Base-by-base conservation (phyloP, 2,113 vertebrate genomes). In the Mungos mungo region DNA sequence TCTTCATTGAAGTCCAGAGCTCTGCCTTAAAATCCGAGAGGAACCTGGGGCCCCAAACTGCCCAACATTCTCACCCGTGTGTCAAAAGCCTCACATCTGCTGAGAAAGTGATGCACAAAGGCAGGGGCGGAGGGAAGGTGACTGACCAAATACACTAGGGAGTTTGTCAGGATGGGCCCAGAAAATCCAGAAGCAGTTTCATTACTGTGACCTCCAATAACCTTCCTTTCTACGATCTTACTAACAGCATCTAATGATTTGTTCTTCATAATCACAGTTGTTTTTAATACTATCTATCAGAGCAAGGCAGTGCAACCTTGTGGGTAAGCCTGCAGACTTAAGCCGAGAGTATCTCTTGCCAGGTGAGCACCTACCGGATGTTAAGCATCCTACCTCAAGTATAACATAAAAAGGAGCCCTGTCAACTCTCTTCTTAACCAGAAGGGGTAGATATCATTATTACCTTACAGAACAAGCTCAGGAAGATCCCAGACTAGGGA, bases 61-160 rank as follows among this genome's bases (percentile, higher is more conserved):
- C 27, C 90, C 54, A 57, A 2, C 41, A 31, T 83, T 41, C n/a
- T 27, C 2, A 4, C 8, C 69, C 76, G 3, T 4, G 10, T 54
- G 41, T 35, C 63, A 35, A 50, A 77, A 14, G 27, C 4, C 13
- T 4, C 19, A 12, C 0, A 14, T 38, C 35, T 35, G 50, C 18
- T 29, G 7, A 71, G 35, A 65, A 9, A 38, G 35, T 1, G 16
- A 54, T 5, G 3, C 5, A 2, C 3, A 9, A 7, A 71, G 35
- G 11, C 14, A 38, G 33, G 21, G 21, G 12, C 12, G 76, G 33
- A 90, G 25, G 29, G 45, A 29, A 52, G 3, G 1, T 25, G 25
- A 33, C 0, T 25, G 19, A 33, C 0, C 0, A 0, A 13, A 7
- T 3, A 1, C 21, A 7, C 2, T 11, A 15, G 18, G 25, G 11